Evolutionary conservation across 2,888 invertebrate genomes (phyloP), one percentile per base, ranked within the genome.

Genomic region (Harpagoxenus sublaevis): DNA sequence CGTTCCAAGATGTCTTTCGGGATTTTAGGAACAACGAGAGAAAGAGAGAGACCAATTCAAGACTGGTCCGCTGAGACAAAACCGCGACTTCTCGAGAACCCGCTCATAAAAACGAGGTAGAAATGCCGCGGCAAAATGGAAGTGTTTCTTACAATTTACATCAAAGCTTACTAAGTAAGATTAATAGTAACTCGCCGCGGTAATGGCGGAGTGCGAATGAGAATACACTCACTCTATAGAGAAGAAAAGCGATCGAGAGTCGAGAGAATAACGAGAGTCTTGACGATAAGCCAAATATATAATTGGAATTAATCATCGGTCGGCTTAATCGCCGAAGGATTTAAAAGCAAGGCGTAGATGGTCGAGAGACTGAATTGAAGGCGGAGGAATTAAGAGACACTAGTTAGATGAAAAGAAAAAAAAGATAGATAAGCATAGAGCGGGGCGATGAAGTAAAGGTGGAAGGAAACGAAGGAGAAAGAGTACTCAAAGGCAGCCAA

Each of bases 121-220:
- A 55, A 85, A 68, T 66, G 57, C 55, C 68, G 10, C 53, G 62
- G n/a, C 70, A 75, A 78, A 68, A 74, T 77, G 51, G 60, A 70
- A 63, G 70, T 77, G 74, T 88, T 89, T 89, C 89, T 87, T 89
- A 84, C 85, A 87, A 89, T 89, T 89, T 89, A 88, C 88, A 89
- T 89, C 89, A 84, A 85, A 84, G 83, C 86, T 70, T 28, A 45
- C 78, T 87, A 89, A 88, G 84, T 87, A 89, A 89, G 89, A 89
- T 89, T 89, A 89, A 89, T 89, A 87, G 84, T 81, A 81, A 85
- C 63, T 78, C 48, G 84, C 62, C 60, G 81, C 73, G 83, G 75
- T 83, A 82, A 86, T 12, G 70, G 60, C 42, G 31, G 15, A 60
- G 68, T 42, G 73, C 51, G 63, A 88, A 73, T 66, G 28, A 51